Evolutionary conservation across 2,888 invertebrate species (phyloP).

Genomic region (Eupithecia exiguata): DNA sequence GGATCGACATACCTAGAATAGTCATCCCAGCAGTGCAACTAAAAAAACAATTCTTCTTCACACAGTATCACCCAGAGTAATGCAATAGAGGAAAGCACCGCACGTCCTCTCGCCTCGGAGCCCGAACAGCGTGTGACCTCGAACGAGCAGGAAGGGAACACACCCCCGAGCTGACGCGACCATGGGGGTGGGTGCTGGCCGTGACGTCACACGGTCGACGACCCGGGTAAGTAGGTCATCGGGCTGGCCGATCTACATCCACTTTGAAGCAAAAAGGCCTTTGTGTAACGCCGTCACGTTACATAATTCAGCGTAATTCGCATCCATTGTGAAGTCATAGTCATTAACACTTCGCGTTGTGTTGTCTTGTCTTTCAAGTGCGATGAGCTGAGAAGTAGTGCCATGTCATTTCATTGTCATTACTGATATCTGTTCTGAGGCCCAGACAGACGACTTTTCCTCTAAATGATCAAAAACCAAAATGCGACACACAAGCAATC

Average conservation of each 20-base stretch:
- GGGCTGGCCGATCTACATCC: constrained; percentile 68
- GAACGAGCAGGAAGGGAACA: constrained; percentile 64
- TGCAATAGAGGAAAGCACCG: constrained; percentile 45
- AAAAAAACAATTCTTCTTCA: constrained; percentile 42
- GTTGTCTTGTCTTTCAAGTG: constrained; percentile 25
- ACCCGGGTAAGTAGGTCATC: constrained; percentile 78
- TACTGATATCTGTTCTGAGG: background rate
- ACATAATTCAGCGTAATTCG: constrained; percentile 50
- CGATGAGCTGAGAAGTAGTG: constrained; percentile 6
- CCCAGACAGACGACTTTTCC: background rate
- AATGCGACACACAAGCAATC: background rate
- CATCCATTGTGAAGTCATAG: constrained; percentile 40
- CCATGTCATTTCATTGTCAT: constrained; percentile 4
- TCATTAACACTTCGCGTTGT: constrained; percentile 35
- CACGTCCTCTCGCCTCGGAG: constrained; percentile 64
- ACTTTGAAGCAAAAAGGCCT: constrained; percentile 54
- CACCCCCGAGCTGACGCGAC: constrained; percentile 71
- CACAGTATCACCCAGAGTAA: constrained; percentile 31
- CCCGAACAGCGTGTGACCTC: constrained; percentile 76
- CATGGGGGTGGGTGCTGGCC: constrained; percentile 53
- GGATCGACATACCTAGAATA: constrained; percentile 65
- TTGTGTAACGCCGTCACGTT: constrained; percentile 53
- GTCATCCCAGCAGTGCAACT: constrained; percentile 60
- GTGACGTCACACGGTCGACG: constrained; percentile 81
- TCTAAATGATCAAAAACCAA: background rate